phyloP scores from a whole-genome alignment of 1,140 invertebrate species.

The Drosophila guanche region DNA sequence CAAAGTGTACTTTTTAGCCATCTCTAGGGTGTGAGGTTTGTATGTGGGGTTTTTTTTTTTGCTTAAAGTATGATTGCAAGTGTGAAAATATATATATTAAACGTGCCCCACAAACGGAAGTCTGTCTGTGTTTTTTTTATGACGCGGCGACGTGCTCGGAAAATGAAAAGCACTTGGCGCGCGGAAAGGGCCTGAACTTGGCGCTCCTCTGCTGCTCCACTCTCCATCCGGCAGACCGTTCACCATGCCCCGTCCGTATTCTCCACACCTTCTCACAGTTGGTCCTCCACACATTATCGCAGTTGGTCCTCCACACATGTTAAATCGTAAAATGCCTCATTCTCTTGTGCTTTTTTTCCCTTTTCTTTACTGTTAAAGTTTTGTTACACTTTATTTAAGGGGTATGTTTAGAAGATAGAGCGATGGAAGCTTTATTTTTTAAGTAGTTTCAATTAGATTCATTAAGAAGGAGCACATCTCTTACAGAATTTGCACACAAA shows the following conservation, averaged over 20 bases:
- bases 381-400: conserved; percentile 23
- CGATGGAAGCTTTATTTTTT: no score
- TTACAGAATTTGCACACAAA: no score
- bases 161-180: conserved; percentile 79
- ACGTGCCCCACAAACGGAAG: conserved; percentile 51
- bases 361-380: conserved; percentile 55
- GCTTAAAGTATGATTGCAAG: conserved; percentile 81
- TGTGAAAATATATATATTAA: conserved; percentile 81
- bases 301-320: conserved; percentile 53
- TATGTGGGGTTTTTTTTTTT: conserved; percentile 45
- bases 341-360: conserved; percentile 32
- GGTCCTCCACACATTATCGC: conserved; percentile 5
- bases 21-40: conserved; percentile 35
- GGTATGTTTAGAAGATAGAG: background rate
- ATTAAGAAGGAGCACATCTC: no score
- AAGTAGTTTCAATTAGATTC: no score
- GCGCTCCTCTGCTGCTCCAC: conserved; percentile 38
- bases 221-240: conserved; percentile 5
- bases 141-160: conserved; percentile 76
- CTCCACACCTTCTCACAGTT: conserved; percentile 10
- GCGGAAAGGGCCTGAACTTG: conserved; percentile 75
- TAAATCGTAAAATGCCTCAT: conserved; percentile 74
- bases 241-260: conserved; percentile 12
- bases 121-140: conserved; percentile 58
- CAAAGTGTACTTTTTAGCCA: conserved; percentile 15